Evolutionary conservation across 2,797 vertebrate species (phyloP).

Genomic region (Schizopygopsis malacanthus): DNA sequence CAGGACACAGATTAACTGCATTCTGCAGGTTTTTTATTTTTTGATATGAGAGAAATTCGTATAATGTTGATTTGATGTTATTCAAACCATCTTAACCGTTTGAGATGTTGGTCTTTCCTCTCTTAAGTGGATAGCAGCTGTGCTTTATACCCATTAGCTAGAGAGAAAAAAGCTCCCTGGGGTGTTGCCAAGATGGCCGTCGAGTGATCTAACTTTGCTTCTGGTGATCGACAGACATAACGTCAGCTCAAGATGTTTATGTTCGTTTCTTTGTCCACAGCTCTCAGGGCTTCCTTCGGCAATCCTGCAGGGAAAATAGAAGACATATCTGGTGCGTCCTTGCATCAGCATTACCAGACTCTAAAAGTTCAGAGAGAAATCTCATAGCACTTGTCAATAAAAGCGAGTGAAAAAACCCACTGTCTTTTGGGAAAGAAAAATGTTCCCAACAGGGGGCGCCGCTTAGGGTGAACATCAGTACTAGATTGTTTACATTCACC

Average conservation of each 20-base stretch:
- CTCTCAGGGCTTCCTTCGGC: background rate
- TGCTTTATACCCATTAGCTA: conserved; percentile 3
- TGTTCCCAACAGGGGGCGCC: conserved; percentile 51
- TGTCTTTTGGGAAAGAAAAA: background rate
- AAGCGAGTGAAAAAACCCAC: background rate
- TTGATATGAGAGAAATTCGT: background rate
- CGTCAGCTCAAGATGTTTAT: conserved; percentile 17
- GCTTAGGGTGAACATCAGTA: conserved; percentile 62
- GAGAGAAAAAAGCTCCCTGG: conserved; percentile 1
- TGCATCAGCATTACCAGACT: conserved; percentile 17
- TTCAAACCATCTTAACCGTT: background rate
- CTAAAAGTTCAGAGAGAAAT: conserved; percentile 5
- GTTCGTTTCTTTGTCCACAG: background rate
- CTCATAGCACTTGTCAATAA: background rate
- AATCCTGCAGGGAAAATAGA: conserved; percentile 23
- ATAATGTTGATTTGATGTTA: conserved; percentile 5
- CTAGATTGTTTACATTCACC: conserved; percentile 47
- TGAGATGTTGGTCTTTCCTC: conserved; percentile 10
- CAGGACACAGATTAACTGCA: background rate
- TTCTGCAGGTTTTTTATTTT: background rate
- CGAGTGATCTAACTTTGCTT: conserved; percentile 3
- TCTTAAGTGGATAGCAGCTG: background rate
- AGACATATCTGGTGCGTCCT: conserved; percentile 20
- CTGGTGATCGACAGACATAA: conserved; percentile 17
- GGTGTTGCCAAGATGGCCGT: conserved; percentile 16